phyloP scores from a whole-genome alignment of 2,797 vertebrate species.

The Arrhamphus sclerolepis region DNA sequence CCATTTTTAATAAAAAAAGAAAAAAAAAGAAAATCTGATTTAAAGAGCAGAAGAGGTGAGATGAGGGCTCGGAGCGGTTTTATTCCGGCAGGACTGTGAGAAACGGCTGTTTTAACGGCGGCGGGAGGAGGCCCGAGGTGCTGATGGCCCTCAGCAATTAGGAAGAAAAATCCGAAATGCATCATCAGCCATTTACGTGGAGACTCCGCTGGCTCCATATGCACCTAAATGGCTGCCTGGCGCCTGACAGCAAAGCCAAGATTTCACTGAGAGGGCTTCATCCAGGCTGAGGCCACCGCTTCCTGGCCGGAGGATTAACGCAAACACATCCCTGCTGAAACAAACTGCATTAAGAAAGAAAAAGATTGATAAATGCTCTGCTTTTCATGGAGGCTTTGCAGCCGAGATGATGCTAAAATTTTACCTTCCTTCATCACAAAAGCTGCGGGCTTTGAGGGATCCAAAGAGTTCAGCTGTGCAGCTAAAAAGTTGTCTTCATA shows the following conservation, averaged over 20 bases:
- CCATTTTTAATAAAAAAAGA: neutral
- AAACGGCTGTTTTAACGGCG: conserved; percentile 47
- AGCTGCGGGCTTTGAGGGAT: too few species aligned
- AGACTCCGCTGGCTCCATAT: conserved; percentile 82
- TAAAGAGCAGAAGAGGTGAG: conserved; percentile 15
- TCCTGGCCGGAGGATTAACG: conserved; percentile 56
- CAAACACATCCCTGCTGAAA: conserved; percentile 46
- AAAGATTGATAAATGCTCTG: too few species aligned
- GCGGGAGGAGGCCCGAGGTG: conserved; percentile 59
- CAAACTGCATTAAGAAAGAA: neutral
- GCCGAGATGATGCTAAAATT: too few species aligned
- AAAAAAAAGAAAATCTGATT: conserved; percentile 6
- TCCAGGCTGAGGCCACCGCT: neutral
- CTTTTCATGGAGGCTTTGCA: too few species aligned
- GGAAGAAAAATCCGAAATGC: conserved; percentile 80
- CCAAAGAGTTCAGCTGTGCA: too few species aligned
- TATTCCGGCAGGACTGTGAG: conserved; percentile 16
- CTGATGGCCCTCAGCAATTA: conserved; percentile 78
- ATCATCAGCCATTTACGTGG: conserved; percentile 88
- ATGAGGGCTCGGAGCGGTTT: neutral
- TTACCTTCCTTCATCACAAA: too few species aligned
- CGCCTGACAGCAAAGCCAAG: conserved; percentile 73
- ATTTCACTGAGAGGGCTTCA: conserved; percentile 53
- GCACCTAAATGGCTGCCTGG: conserved; percentile 86
- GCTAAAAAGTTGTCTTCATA: too few species aligned